Evolutionary conservation across 2,113 vertebrate genomes (phyloP).

Genomic region (Pelusios castaneus): DNA sequence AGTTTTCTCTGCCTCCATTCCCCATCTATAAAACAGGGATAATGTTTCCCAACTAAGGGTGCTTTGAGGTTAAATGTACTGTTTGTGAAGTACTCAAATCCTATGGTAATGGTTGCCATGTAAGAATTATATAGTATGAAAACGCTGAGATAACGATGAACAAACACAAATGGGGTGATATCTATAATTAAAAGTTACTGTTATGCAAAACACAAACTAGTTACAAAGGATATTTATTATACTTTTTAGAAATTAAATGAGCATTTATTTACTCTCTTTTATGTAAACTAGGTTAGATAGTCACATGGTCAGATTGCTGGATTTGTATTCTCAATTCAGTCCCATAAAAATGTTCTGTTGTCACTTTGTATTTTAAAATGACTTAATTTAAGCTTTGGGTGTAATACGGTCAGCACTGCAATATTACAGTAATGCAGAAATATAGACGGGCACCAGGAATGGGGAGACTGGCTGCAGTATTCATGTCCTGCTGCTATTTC

Average conservation of each 20-base stretch:
- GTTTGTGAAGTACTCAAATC: neutral
- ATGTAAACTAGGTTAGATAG: neutral
- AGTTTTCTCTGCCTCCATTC: neutral
- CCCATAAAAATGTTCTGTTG: neutral
- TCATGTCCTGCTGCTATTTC: slow-evolving; percentile 26
- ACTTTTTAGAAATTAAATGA: neutral
- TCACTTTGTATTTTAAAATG: neutral
- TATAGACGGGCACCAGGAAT: neutral
- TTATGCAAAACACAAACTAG: neutral
- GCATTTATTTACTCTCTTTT: neutral
- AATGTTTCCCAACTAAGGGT: neutral
- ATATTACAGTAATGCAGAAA: neutral
- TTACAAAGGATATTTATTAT: accelerated
- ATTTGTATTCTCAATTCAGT: neutral
- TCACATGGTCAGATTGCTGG: neutral
- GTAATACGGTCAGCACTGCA: neutral
- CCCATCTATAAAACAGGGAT: neutral
- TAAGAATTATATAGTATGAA: neutral
- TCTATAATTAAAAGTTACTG: neutral
- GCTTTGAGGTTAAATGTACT: neutral
- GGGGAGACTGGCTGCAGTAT: neutral
- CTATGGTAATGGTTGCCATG: accelerated
- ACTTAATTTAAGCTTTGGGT: neutral
- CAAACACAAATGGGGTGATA: neutral
- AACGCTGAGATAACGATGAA: neutral